A percentile compares a stretch with the other conserved stretches of the same genome.
phyloP scores from a whole-genome alignment of 92 coral and sea anemone species.

The Parazoanthus atlanticus region DNA sequence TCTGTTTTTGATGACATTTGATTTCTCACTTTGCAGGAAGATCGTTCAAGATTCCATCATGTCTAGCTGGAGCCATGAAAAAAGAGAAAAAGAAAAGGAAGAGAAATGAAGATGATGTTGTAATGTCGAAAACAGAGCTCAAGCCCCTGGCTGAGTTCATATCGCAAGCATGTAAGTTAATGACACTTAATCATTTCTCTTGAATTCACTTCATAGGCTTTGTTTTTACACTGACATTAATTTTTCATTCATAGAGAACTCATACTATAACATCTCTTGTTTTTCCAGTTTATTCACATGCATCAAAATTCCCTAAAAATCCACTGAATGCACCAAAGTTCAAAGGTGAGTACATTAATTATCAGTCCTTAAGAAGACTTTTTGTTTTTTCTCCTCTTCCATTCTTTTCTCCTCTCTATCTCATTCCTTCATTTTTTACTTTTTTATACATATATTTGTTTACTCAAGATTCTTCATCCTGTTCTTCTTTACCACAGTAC shows the following conservation, averaged over 20 bases:
- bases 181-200: too few relatives aligned
- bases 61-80: constrained; percentile 53
- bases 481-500: too few relatives aligned
- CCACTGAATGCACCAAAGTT: constrained; percentile 82
- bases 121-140: constrained; percentile 40
- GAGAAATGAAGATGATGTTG: constrained; percentile 53
- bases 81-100: constrained; percentile 78
- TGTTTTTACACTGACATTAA: too few relatives aligned
- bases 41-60: constrained; percentile 83
- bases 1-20: background rate
- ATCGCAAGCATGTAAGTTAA: constrained; percentile 81
- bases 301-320: constrained; percentile 82
- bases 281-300: constrained; percentile 86
- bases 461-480: too few relatives aligned
- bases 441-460: too few relatives aligned
- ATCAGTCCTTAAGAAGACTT: too few relatives aligned
- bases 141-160: constrained; percentile 84
- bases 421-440: too few relatives aligned
- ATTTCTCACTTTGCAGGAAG: constrained; percentile 55
- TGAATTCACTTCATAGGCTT: too few relatives aligned
- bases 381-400: background rate
- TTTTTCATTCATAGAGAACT: too few relatives aligned
- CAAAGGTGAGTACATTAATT: constrained; percentile 61
- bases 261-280: background rate
- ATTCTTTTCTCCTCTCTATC: too few relatives aligned